Evolutionary conservation across 2,113 vertebrate genomes (phyloP), one percentile per base, ranked within the genome.

Genomic region (Xyliphius kryptos): DNA sequence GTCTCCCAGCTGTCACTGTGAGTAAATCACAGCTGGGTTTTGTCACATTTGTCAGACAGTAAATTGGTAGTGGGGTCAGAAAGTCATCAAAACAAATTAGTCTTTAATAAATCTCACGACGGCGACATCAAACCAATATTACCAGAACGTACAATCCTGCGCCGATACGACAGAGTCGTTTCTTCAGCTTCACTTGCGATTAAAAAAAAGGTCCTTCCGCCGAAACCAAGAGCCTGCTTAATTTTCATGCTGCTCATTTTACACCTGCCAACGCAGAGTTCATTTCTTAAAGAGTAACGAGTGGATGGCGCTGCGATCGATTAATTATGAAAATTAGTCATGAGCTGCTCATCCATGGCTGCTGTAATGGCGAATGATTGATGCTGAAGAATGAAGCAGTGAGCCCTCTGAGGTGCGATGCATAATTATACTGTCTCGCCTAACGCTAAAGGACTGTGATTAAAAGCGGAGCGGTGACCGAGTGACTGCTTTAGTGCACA

Each of bases 321-420:
- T 65, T 70, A 10, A 57, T 74, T 63, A 77, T 61, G 67, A 14
- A 72, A 72, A 77, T 68, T 57, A 68, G 41, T 56, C 44, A 61
- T 48, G 20, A 59, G 65, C 56, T 61, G 38, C 54, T 63, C 54
- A 52, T 64, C 58, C 69, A 57, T 57, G 40, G 9, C 15, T 53
- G 61, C 48, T 59, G 44, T 77, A 72, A 72, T 58, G 61, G 55
- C 9, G 17, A 14, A n/a, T 70, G 69, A 72, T 72, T 52, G 54
- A 77, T 74, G 64, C 6, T 16, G 58, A 38, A 56, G 51, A 69
- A 60, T 51, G 47, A 75, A 62, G 40, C 32, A 26, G 40, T 41
- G 43, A 49, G 56, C 43, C 37, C 66, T 68, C 54, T 70, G 59
- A 61, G 47, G 53, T 67, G 61, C 41, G 50, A 22, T 62, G 17